A percentile compares a stretch with the other conserved stretches of the same genome.
phyloP scores from a whole-genome alignment of 2,888 invertebrate genomes.

The Drosophila nigritarsus region DNA sequence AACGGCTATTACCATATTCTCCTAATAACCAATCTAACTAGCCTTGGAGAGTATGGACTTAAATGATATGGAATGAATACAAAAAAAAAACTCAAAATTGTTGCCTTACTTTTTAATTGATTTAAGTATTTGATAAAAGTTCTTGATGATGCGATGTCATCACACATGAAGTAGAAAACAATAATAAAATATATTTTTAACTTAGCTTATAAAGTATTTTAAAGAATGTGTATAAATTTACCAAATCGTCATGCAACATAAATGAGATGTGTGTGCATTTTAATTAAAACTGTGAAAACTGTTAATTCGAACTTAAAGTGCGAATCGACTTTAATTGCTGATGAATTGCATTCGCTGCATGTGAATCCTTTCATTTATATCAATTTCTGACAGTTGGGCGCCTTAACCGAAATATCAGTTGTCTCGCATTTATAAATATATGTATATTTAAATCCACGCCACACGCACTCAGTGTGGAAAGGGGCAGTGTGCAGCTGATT shows the following conservation, averaged over 20 bases:
- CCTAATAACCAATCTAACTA: too few relatives aligned
- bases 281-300: neutral
- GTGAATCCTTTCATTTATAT: conserved; percentile 54
- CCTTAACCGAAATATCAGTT: conserved; percentile 57
- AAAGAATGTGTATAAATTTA: neutral
- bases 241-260: neutral
- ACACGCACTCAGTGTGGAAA: neutral
- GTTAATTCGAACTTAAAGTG: conserved; percentile 4
- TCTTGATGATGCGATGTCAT: neutral
- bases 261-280: neutral
- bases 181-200: neutral
- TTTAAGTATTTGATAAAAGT: too few relatives aligned
- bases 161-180: neutral
- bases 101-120: neutral
- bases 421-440: conserved; percentile 36
- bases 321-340: conserved; percentile 12
- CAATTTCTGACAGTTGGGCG: conserved; percentile 49
- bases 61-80: neutral
- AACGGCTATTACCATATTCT: neutral
- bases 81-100: neutral
- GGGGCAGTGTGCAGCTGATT: conserved; percentile 8
- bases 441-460: conserved; percentile 49
- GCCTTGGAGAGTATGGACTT: too few relatives aligned
- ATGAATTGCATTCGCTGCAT: neutral
- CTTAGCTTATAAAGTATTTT: neutral